Evolutionary conservation across 2,113 vertebrate genomes (phyloP).

Genomic region (Talpa occidentalis): DNA sequence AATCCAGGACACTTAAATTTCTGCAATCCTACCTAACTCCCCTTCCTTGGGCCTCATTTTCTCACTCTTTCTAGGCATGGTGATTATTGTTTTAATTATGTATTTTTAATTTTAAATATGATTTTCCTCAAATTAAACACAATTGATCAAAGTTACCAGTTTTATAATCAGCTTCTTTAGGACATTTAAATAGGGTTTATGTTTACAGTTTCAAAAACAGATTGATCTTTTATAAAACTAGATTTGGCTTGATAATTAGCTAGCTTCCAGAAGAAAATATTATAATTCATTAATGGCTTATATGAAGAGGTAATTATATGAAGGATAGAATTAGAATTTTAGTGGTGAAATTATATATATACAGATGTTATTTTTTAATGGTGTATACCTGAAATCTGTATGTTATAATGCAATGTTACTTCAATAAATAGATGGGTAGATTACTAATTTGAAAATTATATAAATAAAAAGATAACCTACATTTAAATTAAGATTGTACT

Average conservation of each 20-base stretch:
- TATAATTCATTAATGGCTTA: not conserved
- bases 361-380: no score
- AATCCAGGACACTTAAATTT: not conserved
- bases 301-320: not conserved
- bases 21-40: rapidly evolving
- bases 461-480: no score
- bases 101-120: not conserved
- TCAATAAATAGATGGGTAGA: no score
- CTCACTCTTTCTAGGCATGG: not conserved
- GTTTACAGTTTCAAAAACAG: not conserved
- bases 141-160: not conserved
- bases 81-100: not conserved
- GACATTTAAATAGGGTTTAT: not conserved
- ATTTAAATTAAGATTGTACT: not conserved
- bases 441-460: no score
- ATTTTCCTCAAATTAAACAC: not conserved
- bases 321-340: no score
- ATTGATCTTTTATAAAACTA: not conserved
- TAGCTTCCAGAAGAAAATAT: not conserved
- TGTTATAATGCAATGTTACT: no score
- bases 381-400: no score
- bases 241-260: not conserved
- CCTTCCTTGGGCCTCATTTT: not conserved
- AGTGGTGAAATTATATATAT: no score
- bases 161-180: not conserved